Base-by-base conservation (phyloP, 2,888 invertebrate species). In the Strigamia maritima region DNA sequence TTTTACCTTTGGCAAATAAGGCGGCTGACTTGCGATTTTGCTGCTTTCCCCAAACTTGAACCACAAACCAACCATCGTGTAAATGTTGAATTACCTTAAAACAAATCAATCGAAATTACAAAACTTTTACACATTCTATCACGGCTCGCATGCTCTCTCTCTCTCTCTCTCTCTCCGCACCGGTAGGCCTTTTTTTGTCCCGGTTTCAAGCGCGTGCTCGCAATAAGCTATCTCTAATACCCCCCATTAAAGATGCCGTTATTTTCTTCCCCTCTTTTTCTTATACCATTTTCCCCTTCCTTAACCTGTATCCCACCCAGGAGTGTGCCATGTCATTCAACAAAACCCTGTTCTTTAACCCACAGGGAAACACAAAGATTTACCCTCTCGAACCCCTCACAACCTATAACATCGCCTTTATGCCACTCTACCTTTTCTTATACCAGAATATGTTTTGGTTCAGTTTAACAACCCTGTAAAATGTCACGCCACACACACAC, bases 11-110 rank as follows among this genome's bases (percentile, higher is more conserved):
- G 7, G 82, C 80, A 75, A 81, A 77, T 75, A 79, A 79, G 49
- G 82, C 80, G 22, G 82, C 83, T 28, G 82, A 82, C 74, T 82
- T 82, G 38, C 82, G 79, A 24, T 84, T 83, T 40, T 86, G 84
- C 82, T 89, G 88, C 80, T 87, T 87, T 14, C 88, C 89, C 86
- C 86, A 87, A 22, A 89, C 85, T 80, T 87, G 86, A 19, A 89
- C 85, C 81, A 86, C 85, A 76, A 89, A 83, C 78, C 85, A 86
- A 10, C 86, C 85, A 35, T 86, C 85, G 78, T 85, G 84, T 79
- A 89, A 83, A 82, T 87, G 88, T 24, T 87, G 85, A 7, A 88
- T 83, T 24, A 87, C 83, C 88, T 89, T 82, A 44, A 83, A 19
- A 75, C 40, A 38, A 70, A 70, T 54, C 10, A 26, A 74, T 28